Evolutionary conservation across 2,888 invertebrate genomes (phyloP).

Genomic region (Torymus aiolomorphi): DNA sequence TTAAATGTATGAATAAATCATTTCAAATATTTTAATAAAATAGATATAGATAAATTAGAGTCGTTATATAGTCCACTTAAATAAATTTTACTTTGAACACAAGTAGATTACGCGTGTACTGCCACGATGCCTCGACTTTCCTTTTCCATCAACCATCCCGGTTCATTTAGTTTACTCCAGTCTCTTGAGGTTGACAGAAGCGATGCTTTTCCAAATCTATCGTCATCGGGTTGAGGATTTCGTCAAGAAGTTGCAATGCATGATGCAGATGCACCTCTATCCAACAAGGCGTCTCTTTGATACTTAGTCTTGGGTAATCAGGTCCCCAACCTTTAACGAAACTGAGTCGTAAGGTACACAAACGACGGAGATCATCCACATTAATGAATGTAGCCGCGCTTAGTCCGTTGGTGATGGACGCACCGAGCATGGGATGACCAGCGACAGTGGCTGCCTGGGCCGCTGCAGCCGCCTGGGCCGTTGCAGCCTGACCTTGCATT

Average conservation of each 20-base stretch:
- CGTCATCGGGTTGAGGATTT: slow-evolving; percentile 97
- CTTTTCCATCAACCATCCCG: no score
- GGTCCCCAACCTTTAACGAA: slow-evolving; percentile 99
- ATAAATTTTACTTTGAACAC: no score
- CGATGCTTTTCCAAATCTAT: no score
- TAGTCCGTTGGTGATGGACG: slow-evolving; percentile 78
- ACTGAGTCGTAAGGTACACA: slow-evolving; percentile 97
- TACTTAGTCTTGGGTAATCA: slow-evolving; percentile 96
- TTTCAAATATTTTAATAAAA: no score
- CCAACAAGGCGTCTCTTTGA: slow-evolving; percentile 99
- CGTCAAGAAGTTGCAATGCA: slow-evolving; percentile 96
- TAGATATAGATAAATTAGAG: no score
- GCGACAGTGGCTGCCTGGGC: slow-evolving; percentile 99
- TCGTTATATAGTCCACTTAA: no score
- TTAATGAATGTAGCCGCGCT: slow-evolving; percentile 98
- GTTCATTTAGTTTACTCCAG: no score
- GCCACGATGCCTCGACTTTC: no score
- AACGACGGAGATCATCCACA: slow-evolving; percentile 95
- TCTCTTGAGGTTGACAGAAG: no score
- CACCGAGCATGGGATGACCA: slow-evolving; percentile 80
- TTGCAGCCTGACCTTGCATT: slow-evolving; percentile 97
- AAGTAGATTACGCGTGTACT: no score
- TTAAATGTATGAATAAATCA: no score
- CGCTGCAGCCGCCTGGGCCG: slow-evolving; percentile 94
- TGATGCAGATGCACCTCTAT: slow-evolving; percentile 95